Percentiles rank a stretch among this genome's conserved stretches.
Evolutionary conservation across 2,113 vertebrate genomes (phyloP).

Genomic region (Asarcornis scutulata): DNA sequence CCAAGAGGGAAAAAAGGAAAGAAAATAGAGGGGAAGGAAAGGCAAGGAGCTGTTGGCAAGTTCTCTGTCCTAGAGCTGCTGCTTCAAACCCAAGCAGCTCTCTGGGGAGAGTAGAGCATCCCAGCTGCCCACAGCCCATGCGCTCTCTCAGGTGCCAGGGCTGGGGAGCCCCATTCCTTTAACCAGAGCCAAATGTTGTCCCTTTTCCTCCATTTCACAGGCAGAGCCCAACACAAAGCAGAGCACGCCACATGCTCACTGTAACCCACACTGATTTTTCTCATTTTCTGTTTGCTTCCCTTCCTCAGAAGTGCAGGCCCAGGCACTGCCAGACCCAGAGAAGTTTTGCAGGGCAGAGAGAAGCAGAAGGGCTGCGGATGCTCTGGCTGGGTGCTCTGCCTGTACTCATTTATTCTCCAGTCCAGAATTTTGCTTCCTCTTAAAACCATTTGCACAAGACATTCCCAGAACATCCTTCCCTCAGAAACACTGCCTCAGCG

Average conservation of each 20-base stretch:
- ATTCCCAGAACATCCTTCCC: not conserved
- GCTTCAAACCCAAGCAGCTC: not conserved
- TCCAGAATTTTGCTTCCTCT: not conserved
- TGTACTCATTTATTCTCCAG: not conserved
- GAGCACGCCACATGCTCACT: no score
- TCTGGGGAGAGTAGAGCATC: not conserved
- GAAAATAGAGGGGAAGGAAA: not conserved
- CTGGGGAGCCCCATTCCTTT: not conserved
- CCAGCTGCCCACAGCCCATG: not conserved
- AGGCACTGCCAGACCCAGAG: not conserved
- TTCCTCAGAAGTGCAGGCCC: not conserved
- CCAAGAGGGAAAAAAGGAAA: constrained; percentile 56
- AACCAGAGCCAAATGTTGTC: not conserved
- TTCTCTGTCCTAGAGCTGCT: fast-evolving
- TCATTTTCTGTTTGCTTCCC: not conserved
- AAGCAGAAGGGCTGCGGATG: not conserved
- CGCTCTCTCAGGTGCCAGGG: fast-evolving
- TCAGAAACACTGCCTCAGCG: fast-evolving
- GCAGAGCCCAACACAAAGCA: not conserved
- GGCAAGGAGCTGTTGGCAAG: not conserved
- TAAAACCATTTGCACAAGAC: no score
- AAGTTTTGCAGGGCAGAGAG: not conserved
- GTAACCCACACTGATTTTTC: no score
- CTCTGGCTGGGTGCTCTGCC: not conserved
- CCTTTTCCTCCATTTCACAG: not conserved